Conservation (phyloP, 1,140 invertebrate genomes). For the Macrosteles quadrilineatus region DNA sequence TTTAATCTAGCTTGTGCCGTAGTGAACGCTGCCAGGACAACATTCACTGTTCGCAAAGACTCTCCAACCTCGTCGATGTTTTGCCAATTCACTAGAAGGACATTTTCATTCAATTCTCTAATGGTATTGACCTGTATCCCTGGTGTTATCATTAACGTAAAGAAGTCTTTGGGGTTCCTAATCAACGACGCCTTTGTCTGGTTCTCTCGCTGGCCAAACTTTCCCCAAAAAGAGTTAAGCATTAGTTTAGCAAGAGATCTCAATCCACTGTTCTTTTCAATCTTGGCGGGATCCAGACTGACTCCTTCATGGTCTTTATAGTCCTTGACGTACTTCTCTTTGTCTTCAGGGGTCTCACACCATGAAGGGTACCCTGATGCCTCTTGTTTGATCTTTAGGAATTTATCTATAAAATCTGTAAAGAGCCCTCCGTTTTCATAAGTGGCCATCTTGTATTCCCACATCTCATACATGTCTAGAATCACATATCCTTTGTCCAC, state of each 20-base stretch:
- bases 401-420: too few relatives aligned
- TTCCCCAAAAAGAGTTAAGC: background rate
- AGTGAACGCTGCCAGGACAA: conserved; percentile 48
- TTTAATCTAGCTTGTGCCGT: conserved; percentile 50
- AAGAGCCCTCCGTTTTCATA: too few relatives aligned
- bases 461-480: too few relatives aligned
- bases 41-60: conserved; percentile 40
- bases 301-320: too few relatives aligned
- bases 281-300: too few relatives aligned
- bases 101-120: background rate
- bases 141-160: background rate
- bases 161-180: too few relatives aligned
- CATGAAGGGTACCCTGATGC: too few relatives aligned
- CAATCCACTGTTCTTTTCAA: background rate
- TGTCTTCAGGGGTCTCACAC: too few relatives aligned
- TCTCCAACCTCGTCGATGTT: background rate
- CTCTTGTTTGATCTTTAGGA: too few relatives aligned
- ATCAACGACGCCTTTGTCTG: background rate
- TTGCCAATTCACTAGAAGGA: background rate
- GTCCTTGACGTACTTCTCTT: too few relatives aligned
- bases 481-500: too few relatives aligned
- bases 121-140: background rate
- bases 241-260: background rate
- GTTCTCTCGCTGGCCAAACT: background rate
- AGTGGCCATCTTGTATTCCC: too few relatives aligned